Base-by-base conservation (phyloP, 2,888 invertebrate genomes). In the Nemurella pictetii region DNA sequence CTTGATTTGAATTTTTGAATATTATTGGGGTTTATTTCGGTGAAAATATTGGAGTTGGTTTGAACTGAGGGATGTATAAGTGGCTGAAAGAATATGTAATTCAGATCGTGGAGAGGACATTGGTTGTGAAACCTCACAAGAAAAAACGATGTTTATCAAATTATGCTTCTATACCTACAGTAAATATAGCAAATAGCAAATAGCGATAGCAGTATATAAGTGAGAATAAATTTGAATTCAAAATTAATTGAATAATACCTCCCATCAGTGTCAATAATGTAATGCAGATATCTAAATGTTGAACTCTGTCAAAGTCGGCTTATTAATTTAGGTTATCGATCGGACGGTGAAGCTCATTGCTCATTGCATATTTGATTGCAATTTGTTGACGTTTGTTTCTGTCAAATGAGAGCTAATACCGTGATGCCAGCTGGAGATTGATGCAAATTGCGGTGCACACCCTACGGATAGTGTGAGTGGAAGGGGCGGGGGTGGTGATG, bases 321-420 rank as follows among this genome's bases (percentile, higher is more conserved):
- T 55, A 55, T 55, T 55, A 55, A 55, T 55, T 15, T 55, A 20
- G 20, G 15, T 12, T 12, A 55, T 55, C 55, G 55, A 32, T 32
- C 32, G 32, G 20, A 20, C 20, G 55, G 55, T 55, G 15, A 55
- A 12, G 55, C 55, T 55, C 55, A 55, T 55, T 55, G 75, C 75
- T 75, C 75, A 75, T 75, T 75, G 75, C 26, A 75, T 75, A 75
- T 75, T 75, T 75, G 75, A 75, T 75, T 75, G 75, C 28, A 75
- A 75, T 75, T 75, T 26, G 75, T 75, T 26, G 28, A 75, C 75
- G 28, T 75, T 75, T 75, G 75, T 75, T 36, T 75, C 75, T 75
- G 75, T 27, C 75, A 75, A 75, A 75, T 28, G 75, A 27, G 75
- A 75, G 28, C 75, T 75, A 75, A 75, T 55, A 20, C 55, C 55